Evolutionary conservation across 2,113 vertebrate species (phyloP), one percentile per base, ranked within the genome.

Genomic region (Pseudorectes ferrugineus): DNA sequence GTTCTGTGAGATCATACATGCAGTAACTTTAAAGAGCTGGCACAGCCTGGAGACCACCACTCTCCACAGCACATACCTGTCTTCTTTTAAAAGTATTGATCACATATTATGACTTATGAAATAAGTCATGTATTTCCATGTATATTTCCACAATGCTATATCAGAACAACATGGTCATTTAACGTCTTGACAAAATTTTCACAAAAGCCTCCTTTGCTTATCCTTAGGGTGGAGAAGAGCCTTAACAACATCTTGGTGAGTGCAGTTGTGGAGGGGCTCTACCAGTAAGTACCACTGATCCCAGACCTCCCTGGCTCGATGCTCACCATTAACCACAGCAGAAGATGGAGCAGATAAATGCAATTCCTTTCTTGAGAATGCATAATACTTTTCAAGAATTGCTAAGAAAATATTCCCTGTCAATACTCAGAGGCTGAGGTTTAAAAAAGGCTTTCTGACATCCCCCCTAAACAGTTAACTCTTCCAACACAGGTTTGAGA

Each of bases 231-330:
- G 19, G 42, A 78, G n/a, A 85, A 63, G 15, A 65, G 6, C 42
- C 28, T 48, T 65, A 51, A 35, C 10, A 15, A 58, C 20, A 25
- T 40, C 61, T 52, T 25, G 46, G 45, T n/a, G 49, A 26, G 21
- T 29, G 68, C 43, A 29, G 18, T 11, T 45, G 21, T 73, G n/a
- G 55, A 65, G 36, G 4, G 22, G 19, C 48, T 65, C 46, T 21
- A 61, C 22, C 31, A 52, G 61, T 22, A 42, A 68, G 36, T 51
- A 62, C 33, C 57, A 18, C 33, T n/a, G n/a, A 40, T 12, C 21
- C 18, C 48, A 40, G 40, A 36, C 35, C 76, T 19, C 24, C n/a
- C 24, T 0, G 1, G 71, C 46, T 61, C 1, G 0, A 4, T n/a
- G 45, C 13, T 87, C 33, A 45, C 25, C 22, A 2, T 35, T 61